Percentiles rank a stretch among this genome's conserved stretches.
phyloP scores from a whole-genome alignment of 1,140 invertebrate genomes.

The Asbolus verrucosus region DNA sequence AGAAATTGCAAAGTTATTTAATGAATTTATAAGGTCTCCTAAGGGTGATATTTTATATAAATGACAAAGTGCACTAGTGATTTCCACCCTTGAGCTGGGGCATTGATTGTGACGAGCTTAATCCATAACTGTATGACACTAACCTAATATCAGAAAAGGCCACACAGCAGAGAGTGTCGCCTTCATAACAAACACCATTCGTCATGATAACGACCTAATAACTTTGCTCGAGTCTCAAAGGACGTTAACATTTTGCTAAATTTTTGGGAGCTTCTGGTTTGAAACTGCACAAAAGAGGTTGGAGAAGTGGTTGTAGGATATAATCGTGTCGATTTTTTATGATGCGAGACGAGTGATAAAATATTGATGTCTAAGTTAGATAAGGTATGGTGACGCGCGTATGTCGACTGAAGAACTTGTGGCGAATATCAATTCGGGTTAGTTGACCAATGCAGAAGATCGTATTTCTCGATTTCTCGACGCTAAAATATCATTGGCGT shows the following conservation, averaged over 20 bases:
- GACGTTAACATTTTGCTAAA: not conserved
- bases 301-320: not conserved
- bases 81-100: slow-evolving; percentile 22
- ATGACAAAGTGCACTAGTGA: slow-evolving; percentile 51
- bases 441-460: slow-evolving; percentile 45
- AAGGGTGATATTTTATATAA: slow-evolving; percentile 50
- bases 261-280: slow-evolving; percentile 6
- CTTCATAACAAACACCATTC: slow-evolving; percentile 57
- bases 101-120: slow-evolving; percentile 49
- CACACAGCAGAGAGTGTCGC: slow-evolving; percentile 55
- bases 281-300: not conserved
- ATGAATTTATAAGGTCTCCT: slow-evolving; percentile 45
- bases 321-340: slow-evolving; percentile 33
- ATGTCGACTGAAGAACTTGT: slow-evolving; percentile 25
- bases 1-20: slow-evolving; percentile 18
- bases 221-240: slow-evolving; percentile 14
- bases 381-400: slow-evolving; percentile 38
- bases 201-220: slow-evolving; percentile 56
- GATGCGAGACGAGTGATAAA: slow-evolving; percentile 6
- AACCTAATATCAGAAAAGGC: slow-evolving; percentile 57
- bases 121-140: slow-evolving; percentile 60
- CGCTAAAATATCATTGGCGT: slow-evolving; percentile 46
- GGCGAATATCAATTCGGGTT: slow-evolving; percentile 38
- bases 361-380: slow-evolving; percentile 39
- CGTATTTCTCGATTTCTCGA: slow-evolving; percentile 43